Conservation (phyloP, 2,888 invertebrate genomes). For the Apomyelois bistriatella region DNA sequence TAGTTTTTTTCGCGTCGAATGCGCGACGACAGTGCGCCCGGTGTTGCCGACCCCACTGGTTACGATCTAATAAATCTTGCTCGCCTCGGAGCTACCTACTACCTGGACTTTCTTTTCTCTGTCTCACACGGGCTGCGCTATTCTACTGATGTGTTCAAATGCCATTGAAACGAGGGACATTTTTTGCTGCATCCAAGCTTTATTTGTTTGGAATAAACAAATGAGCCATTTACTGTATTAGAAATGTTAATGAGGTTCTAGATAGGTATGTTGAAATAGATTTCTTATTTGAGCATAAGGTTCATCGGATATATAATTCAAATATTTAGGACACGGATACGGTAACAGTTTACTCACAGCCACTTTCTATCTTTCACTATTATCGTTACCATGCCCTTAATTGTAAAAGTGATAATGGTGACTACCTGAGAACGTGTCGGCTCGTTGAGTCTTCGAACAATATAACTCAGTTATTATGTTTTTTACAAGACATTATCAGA, state of each 20-base stretch:
- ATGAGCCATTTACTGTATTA: not conserved
- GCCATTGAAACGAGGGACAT: slow-evolving; percentile 42
- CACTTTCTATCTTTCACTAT: slow-evolving; percentile 20
- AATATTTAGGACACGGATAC: slow-evolving; percentile 3
- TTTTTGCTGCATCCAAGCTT: slow-evolving; percentile 39
- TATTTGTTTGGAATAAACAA: slow-evolving; percentile 7
- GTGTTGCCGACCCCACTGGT: slow-evolving; percentile 65
- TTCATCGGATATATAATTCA: not conserved
- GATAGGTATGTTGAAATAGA: not conserved
- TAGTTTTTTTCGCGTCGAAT: slow-evolving; percentile 37
- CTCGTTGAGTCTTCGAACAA: slow-evolving; percentile 7
- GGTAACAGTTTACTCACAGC: slow-evolving; percentile 17
- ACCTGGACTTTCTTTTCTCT: slow-evolving; percentile 77
- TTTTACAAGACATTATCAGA: not conserved
- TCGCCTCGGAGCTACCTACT: slow-evolving; percentile 52
- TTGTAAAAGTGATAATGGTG: slow-evolving; percentile 13
- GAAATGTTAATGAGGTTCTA: not conserved
- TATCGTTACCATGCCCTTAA: slow-evolving; percentile 21
- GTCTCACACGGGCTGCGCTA: slow-evolving; percentile 55
- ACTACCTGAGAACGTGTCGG: slow-evolving; percentile 11
- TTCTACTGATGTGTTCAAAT: slow-evolving; percentile 45
- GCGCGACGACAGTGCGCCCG: slow-evolving; percentile 48
- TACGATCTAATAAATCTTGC: slow-evolving; percentile 77
- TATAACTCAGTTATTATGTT: not conserved
- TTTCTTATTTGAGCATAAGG: not conserved